Base-by-base conservation (phyloP, 2,888 invertebrate genomes). In the Carabus problematicus region DNA sequence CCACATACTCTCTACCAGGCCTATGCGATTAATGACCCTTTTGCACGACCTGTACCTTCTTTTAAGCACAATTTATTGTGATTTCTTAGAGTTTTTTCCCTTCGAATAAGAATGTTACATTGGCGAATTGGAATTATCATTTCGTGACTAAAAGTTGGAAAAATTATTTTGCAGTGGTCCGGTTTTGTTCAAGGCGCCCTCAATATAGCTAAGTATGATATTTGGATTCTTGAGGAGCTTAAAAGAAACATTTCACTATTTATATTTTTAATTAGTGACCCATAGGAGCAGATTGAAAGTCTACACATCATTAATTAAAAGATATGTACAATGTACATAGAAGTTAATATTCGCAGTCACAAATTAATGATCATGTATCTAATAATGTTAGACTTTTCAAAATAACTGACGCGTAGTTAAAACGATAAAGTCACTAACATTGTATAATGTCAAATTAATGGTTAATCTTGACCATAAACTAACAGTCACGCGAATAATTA, bases 1-100 rank as follows among this genome's bases (percentile, higher is more conserved):
- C 29, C 29, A 29, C 29, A 29, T 29, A 29, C 29, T 29, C 29
- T 29, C 29, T 6, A 29, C 29, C 56, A 12, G 12, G 12, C 18
- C 39, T 56, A 39, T 1, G 3, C 19, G 56, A 56, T 56, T 56
- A 56, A 56, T 56, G 56, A 19, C 56, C 12, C 18, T 18, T 56
- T 29, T 12, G 56, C 56, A 56, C 56, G 56, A 56, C 39, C 56
- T 56, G 3, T 29, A 19, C 16, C 18, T 18, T 56, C 56, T 56
- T 56, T 29, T 29, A 11, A 18, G 19, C 9, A 29, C 29, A 56
- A 56, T 56, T 56, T 56, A 56, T 56, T 56, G 29, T 8, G 56
- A 56, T 29, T 29, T n/a, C 12, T 29, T 12, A 16, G 12, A 29
- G 18, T 29, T n/a, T 12, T 14, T 29, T 29, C 29, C 29, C 29